phyloP scores from a whole-genome alignment of 2,113 vertebrate species.

The Sander lucioperca region DNA sequence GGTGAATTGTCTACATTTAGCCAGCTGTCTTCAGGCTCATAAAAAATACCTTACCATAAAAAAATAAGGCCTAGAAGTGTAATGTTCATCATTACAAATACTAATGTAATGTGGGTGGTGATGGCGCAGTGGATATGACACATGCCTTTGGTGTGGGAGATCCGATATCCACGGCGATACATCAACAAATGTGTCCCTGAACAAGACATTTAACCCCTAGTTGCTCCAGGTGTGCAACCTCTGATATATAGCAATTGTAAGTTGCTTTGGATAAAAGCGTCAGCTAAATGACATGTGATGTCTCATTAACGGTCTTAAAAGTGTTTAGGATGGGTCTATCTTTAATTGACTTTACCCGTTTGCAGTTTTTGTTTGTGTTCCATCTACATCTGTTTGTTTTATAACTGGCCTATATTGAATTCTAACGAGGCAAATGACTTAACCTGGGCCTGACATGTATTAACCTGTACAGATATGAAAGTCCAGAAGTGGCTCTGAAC shows the following conservation, averaged over 20 bases:
- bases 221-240: no score
- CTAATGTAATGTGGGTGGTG: neutral
- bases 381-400: neutral
- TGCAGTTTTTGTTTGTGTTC: neutral
- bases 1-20: neutral
- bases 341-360: neutral
- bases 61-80: neutral
- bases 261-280: no score
- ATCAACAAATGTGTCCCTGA: no score
- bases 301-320: neutral
- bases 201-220: no score
- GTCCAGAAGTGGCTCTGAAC: constrained; percentile 85
- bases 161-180: no score
- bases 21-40: neutral
- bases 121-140: no score
- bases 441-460: constrained; percentile 25
- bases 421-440: neutral
- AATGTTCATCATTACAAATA: neutral
- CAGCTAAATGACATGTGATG: neutral
- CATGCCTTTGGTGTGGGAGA: no score
- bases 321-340: neutral
- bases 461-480: constrained; percentile 82
- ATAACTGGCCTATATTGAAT: neutral
- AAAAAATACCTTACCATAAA: neutral
- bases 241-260: no score